Evolutionary conservation across 2,797 vertebrate genomes (phyloP), one percentile per base, ranked within the genome.

Genomic region (Coccyzus lansbergi): DNA sequence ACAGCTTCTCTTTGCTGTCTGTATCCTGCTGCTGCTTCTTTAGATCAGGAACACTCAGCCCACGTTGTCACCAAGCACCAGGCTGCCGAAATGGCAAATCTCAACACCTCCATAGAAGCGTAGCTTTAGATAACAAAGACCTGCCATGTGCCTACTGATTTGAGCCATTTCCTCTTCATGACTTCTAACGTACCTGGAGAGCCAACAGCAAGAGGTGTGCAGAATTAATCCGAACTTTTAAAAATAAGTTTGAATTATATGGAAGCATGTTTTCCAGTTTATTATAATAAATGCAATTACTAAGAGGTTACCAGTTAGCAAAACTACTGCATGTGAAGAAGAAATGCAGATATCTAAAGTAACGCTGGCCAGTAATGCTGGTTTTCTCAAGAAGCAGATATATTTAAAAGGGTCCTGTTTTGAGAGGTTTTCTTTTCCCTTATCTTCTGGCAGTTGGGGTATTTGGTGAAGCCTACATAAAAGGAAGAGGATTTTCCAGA

Each of bases 221-320:
- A 92, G 90, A 95, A 93, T 82, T 94, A 59, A 83, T 85, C 86
- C 93, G 96, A 81, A 88, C 86, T 91, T 87, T 83, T 55, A 74
- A 95, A 97, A 94, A 36, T 42, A 82, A 94, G 90, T 82, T 95
- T 95, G 94, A 96, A 95, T 96, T 64, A 80, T 86, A 92, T 52
- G 90, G 85, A 96, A 93, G 84, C 70, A 89, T 59, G 87, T 90
- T 95, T 91, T 88, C 83, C 93, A 59, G 92, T 91, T 93, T 94
- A 76, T 79, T 94, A 92, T 80, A 86, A 93, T 96, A 95, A 96
- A 97, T 97, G 95, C 93, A 97, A 93, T 91, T 94, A 97, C 87
- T 96, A 96, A 97, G 97, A 97, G 93, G 78, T 92, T 97, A 97
- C 96, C 90, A 91, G 78, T 93, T 97, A 97, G 97, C 95, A 96